Percentiles rank a stretch among this genome's conserved stretches.
Evolutionary conservation across 2,113 vertebrate genomes (phyloP).

Genomic region (Alethe diademata): DNA sequence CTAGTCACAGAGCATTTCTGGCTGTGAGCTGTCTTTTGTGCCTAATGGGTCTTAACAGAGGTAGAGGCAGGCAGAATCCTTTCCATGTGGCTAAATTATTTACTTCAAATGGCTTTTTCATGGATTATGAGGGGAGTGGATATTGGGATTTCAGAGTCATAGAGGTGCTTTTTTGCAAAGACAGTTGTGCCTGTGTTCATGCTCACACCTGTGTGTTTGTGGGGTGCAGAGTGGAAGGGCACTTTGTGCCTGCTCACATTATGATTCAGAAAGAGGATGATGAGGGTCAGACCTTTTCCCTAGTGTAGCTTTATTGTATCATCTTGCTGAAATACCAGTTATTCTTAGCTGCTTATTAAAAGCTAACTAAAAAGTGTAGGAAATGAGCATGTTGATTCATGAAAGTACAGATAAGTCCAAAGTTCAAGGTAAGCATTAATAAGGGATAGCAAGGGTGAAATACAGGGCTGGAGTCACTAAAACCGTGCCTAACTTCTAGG

Average conservation of each 20-base stretch:
- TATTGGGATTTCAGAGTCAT: background rate
- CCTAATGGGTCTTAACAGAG: background rate
- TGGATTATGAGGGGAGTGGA: background rate
- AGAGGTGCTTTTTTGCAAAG: background rate
- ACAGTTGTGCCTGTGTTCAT: background rate
- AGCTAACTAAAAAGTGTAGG: background rate
- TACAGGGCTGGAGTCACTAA: background rate
- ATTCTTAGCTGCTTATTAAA: background rate
- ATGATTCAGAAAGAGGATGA: background rate
- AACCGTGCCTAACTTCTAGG: background rate
- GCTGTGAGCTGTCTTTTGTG: background rate
- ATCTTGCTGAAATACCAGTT: background rate
- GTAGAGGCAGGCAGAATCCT: background rate
- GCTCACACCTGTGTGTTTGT: background rate
- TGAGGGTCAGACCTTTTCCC: background rate
- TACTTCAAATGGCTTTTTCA: background rate
- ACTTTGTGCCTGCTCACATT: background rate
- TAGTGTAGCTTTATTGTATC: background rate
- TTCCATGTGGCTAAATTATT: background rate
- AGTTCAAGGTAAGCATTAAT: background rate
- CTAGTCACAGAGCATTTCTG: background rate
- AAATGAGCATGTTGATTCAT: background rate
- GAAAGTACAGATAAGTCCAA: background rate
- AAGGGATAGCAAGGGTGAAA: background rate
- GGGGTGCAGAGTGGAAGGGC: accelerated